phyloP scores from a whole-genome alignment of 1,140 invertebrate genomes.

The Caenorhabditis briggsae region DNA sequence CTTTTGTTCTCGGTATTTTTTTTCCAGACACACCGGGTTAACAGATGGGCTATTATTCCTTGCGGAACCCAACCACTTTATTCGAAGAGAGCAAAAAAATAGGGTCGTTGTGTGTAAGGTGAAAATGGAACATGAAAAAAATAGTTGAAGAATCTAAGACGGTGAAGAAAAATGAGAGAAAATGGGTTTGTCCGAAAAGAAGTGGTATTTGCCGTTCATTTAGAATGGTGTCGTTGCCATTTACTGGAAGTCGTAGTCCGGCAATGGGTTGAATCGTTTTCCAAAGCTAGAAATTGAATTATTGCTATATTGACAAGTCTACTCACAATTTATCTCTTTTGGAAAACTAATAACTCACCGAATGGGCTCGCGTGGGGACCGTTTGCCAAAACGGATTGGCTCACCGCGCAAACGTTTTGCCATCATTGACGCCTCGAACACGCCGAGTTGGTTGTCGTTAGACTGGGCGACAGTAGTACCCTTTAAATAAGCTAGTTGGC shows the following conservation, averaged over 20 bases:
- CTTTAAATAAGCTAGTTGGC: constrained; percentile 51
- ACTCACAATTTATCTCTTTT: no score
- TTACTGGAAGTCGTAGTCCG: constrained; percentile 46
- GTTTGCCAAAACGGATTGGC: constrained; percentile 74
- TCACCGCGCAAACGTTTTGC: constrained; percentile 70
- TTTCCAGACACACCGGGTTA: background rate
- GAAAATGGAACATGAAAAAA: background rate
- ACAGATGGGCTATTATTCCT: constrained; percentile 48
- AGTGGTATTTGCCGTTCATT: constrained; percentile 3
- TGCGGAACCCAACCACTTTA: constrained; percentile 54
- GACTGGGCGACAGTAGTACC: constrained; percentile 49
- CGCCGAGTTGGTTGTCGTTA: constrained; percentile 7
- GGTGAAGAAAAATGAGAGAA: background rate
- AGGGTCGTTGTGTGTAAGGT: background rate
- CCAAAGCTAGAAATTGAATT: constrained; percentile 57
- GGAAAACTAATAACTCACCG: constrained; percentile 23
- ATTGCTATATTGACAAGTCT: background rate
- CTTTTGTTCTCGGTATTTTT: background rate
- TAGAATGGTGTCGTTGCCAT: background rate
- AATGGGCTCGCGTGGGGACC: constrained; percentile 61
- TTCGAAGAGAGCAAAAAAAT: constrained; percentile 37
- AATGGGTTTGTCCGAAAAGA: background rate
- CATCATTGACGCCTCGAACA: constrained; percentile 33
- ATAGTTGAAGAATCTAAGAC: background rate
- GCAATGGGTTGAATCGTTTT: constrained; percentile 55